phyloP scores from a whole-genome alignment of 2,113 vertebrate genomes.

The Nyctereutes procyonoides region DNA sequence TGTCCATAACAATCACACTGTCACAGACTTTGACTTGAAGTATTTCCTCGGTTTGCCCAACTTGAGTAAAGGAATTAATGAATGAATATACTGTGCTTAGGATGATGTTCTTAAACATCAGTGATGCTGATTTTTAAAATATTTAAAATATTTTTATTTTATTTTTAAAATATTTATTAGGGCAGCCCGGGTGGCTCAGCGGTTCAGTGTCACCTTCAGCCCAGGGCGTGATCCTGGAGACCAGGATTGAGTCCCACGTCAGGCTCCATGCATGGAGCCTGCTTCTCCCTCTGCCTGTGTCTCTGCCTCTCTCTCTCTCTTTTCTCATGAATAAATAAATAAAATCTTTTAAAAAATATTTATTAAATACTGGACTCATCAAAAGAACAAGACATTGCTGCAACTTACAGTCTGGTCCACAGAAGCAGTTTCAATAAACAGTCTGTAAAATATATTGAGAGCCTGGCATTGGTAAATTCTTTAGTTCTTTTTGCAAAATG shows the following conservation, averaged over 20 bases:
- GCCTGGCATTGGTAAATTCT: neutral
- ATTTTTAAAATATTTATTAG: too few relatives aligned
- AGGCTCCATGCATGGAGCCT: too few relatives aligned
- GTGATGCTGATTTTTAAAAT: constrained; percentile 41
- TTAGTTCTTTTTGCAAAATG: constrained; percentile 25
- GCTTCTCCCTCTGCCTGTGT: too few relatives aligned
- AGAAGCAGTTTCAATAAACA: constrained; percentile 33
- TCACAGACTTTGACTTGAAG: constrained; percentile 6
- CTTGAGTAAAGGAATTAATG: constrained; percentile 38
- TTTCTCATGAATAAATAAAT: too few relatives aligned
- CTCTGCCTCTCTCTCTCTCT: too few relatives aligned
- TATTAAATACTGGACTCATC: neutral
- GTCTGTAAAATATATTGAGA: constrained; percentile 36
- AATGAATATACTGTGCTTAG: neutral
- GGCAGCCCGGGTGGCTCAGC: too few relatives aligned
- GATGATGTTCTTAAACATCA: neutral
- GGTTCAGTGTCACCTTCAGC: too few relatives aligned
- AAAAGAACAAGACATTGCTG: neutral
- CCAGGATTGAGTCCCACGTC: too few relatives aligned
- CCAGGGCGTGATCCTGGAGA: too few relatives aligned
- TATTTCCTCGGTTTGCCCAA: constrained; percentile 15
- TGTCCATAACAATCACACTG: neutral
- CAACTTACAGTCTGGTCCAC: neutral
- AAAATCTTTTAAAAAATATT: neutral
- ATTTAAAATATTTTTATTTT: neutral